Evolutionary conservation across 1,140 invertebrate genomes (phyloP), one percentile per base, ranked within the genome.

Genomic region (Nasonia longicornis): DNA sequence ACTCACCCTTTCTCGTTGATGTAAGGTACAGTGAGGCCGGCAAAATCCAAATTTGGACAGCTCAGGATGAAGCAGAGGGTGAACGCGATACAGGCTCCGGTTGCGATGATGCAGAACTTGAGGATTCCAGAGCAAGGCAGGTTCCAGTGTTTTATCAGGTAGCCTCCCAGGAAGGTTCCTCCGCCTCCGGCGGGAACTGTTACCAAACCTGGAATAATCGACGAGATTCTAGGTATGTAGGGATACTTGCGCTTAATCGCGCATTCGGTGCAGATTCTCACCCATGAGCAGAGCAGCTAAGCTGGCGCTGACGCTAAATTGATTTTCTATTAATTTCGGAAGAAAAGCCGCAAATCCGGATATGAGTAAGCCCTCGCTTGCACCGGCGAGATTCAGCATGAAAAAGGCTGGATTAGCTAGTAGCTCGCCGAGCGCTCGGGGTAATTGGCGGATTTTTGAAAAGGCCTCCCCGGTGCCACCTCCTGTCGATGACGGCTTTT

Each of bases 241-340:
- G 26, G 26, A 58, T 58, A 20, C 1, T 20, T 20, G 52, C 4
- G 16, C 52, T 52, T 6, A 0, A 20, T 3, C 12, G 52, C 3
- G n/a, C 7, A 20, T 3, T 1, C 1, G 16, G 3, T 58, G 16
- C 20, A 58, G 20, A 20, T 3, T n/a, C 89, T 91, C 89, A 95
- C 96, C 96, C 89, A 97, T 94, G 80, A 96, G 89, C 70, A 95
- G 86, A 16, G 96, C 95, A 3, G 96, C 95, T 38, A 91, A 91
- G 67, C 94, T 94, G 0, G 96, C 93, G 45, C 92, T 93, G 11
- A 96, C 92, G 84, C 94, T 94, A 85, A 96, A 97, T 89, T 97
- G 95, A 88, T 95, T 96, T 89, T 97, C 95, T 72, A 97, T 95
- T 77, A 95, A 92, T 87, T 97, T 97, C 0, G 96, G 96, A 79